A percentile compares a stretch with the other conserved stretches of the same genome.
Conservation (phyloP, 1,140 invertebrate genomes). For the Sitobion miscanthi region DNA sequence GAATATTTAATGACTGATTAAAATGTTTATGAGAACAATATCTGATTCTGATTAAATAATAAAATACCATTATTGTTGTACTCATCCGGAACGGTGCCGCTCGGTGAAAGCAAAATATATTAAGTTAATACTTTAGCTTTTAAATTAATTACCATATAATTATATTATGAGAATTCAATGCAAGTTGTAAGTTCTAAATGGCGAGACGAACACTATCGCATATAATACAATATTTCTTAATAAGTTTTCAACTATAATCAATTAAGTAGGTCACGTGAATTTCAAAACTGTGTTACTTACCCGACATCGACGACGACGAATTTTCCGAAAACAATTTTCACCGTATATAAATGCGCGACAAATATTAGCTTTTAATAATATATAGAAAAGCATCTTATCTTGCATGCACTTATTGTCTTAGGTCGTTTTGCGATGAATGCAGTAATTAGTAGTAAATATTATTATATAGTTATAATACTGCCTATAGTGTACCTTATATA, state of each 20-base stretch:
- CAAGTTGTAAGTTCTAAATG: not conserved
- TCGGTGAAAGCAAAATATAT: not conserved
- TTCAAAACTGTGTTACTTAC: not conserved
- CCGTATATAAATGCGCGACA: not conserved
- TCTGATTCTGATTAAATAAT: not conserved
- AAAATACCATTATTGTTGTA: not conserved
- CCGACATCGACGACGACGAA: not conserved
- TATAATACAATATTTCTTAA: not conserved
- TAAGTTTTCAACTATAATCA: not conserved
- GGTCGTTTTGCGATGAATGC: not conserved
- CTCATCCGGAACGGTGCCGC: not conserved
- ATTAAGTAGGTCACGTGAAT: not conserved
- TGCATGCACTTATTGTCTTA: conserved; percentile 2
- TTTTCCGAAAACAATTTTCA: not conserved
- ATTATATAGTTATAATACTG: not conserved
- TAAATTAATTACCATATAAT: not conserved
- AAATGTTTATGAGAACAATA: not conserved
- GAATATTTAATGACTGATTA: not conserved
- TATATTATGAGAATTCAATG: not conserved
- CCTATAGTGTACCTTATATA: not conserved
- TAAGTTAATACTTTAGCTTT: no score
- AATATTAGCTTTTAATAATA: not conserved
- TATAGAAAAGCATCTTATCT: not conserved
- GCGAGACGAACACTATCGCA: not conserved
- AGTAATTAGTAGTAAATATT: not conserved